A percentile compares a stretch with the other conserved stretches of the same genome.
Evolutionary conservation across 2,888 invertebrate species (phyloP).

Genomic region (Zygogramma bicolorata): DNA sequence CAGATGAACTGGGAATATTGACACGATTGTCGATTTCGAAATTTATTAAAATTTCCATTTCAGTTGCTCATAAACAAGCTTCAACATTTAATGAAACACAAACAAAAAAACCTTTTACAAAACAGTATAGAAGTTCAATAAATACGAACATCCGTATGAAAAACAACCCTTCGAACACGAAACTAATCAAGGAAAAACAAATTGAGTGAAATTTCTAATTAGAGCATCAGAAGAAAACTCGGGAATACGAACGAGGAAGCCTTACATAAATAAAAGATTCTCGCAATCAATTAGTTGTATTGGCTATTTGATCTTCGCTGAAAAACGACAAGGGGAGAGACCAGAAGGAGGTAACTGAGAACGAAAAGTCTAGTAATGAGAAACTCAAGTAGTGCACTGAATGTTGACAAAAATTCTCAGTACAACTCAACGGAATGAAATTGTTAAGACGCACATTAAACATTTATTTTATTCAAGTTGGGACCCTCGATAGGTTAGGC

Average conservation of each 20-base stretch:
- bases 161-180: constrained; percentile 3
- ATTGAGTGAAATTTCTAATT: constrained; percentile 3
- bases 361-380: background rate
- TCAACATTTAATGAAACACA: too few species aligned
- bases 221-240: background rate
- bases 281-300: constrained; percentile 6
- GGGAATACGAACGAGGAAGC: background rate
- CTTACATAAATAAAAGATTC: constrained; percentile 1
- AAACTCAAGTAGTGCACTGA: too few species aligned
- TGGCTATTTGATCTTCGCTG: background rate
- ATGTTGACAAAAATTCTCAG: too few species aligned
- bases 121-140: background rate
- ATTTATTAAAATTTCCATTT: too few species aligned
- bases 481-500: too few species aligned
- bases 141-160: background rate
- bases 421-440: too few species aligned
- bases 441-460: too few species aligned
- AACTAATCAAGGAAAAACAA: constrained; percentile 7
- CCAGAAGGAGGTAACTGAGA: too few species aligned
- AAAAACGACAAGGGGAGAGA: background rate
- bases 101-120: background rate
- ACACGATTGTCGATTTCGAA: too few species aligned
- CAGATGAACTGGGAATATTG: too few species aligned
- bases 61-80: too few species aligned
- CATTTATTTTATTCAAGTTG: too few species aligned